A percentile compares a stretch with the other conserved stretches of the same genome.
These are phyloP conservation scores for Cataglyphis rosenhaueri DNA, from an alignment of 2,888 invertebrate genomes.

Conservation along the genomic window DNA sequence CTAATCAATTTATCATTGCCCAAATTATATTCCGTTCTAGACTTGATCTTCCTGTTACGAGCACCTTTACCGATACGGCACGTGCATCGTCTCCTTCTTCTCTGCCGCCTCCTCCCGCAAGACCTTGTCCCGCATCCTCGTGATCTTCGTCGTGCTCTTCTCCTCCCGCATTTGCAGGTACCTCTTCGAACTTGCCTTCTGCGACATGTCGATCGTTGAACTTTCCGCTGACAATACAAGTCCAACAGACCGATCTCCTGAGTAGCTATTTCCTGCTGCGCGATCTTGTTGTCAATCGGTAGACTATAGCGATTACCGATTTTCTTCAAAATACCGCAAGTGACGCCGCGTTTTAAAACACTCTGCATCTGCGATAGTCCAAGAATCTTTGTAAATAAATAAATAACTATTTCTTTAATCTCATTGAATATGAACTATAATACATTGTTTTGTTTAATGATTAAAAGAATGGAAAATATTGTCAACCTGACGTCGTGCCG, in stretches of 20 bases:
- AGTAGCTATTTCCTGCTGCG: constrained; percentile 70
- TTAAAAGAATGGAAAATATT: neutral
- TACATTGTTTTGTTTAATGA: neutral
- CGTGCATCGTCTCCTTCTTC: constrained; percentile 33
- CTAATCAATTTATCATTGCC: constrained; percentile 2
- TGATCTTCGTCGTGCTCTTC: constrained; percentile 44
- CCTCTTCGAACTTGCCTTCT: neutral
- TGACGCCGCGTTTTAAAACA: constrained; percentile 76
- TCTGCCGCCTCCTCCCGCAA: constrained; percentile 54
- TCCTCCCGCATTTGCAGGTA: constrained; percentile 51
- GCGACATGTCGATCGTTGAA: constrained; percentile 1
- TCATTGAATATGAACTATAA: neutral
- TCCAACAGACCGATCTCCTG: constrained; percentile 77
- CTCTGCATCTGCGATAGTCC: constrained; percentile 67
- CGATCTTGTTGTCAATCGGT: constrained; percentile 67
- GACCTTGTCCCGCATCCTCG: constrained; percentile 40
- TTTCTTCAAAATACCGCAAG: constrained; percentile 75
- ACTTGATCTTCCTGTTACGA: neutral
- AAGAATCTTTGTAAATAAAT: neutral
- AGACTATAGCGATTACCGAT: constrained; percentile 71
- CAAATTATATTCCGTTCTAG: neutral
- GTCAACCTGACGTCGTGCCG: constrained; percentile 76
- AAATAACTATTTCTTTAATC: neutral
- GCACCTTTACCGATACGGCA: constrained; percentile 2
- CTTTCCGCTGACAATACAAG: constrained; percentile 61